Evolutionary conservation across 2,797 vertebrate genomes (phyloP), one percentile per base, ranked within the genome.

Genomic region (Botia kubotai): DNA sequence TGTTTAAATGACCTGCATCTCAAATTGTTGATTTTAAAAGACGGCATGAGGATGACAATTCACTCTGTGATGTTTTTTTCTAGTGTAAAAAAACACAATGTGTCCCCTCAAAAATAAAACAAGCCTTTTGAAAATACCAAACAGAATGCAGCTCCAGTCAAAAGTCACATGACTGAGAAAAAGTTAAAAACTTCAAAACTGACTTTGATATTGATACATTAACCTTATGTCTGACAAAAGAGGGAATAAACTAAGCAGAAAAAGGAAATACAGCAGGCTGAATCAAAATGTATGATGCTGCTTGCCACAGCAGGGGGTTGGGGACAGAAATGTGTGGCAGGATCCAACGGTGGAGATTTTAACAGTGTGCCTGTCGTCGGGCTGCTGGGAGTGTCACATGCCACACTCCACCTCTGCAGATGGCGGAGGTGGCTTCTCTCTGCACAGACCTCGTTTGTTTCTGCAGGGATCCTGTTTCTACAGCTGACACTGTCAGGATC

Each of bases 391-490:
- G 85, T 84, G 84, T 81, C 85, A 69, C 87, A 88, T 87, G 87
- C 86, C 87, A 85, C 87, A 87, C 85, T 94, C 94, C 93, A 93
- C 94, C 94, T 94, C 93, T 93, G 93, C 94, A 94, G 90, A 87
- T 83, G 87, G 92, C 90, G 94, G 95, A 90, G 94, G 94, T 90
- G 93, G 87, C 90, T 29, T 91, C 89, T 86, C 91, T 92, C 91
- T 90, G 93, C 92, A 94, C 93, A 93, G 91, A 85, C 90, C 87
- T 84, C 2, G 87, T 89, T 91, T 91, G 90, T 89, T 89, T 88
- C 82, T 68, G 83, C 76, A 14, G 87, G 81, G 84, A 88, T 79
- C 86, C 83, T 16, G 80, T 46, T 82, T 82, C 55, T 16, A 23
- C 79, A 81, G 46, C 80, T 73, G 70, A 62, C 68, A 83, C 46